Conservation (phyloP, 2,888 invertebrate species). For the Hermodice carunculata region DNA sequence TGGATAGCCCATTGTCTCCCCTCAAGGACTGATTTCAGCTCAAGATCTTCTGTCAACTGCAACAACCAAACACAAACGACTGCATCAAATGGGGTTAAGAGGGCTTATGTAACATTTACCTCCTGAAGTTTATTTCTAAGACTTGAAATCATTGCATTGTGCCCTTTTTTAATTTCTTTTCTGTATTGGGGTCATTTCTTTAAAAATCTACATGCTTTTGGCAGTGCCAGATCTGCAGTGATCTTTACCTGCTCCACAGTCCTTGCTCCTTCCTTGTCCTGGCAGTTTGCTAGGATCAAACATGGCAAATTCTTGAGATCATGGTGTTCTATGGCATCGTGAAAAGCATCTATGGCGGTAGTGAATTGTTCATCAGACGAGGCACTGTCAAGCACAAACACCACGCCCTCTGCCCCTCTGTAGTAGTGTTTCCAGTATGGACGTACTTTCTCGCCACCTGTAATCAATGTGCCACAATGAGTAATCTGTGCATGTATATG, state of each 20-base stretch:
- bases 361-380: conserved; percentile 50
- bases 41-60: conserved; percentile 7
- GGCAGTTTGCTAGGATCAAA: conserved; percentile 59
- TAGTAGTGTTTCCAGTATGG: conserved; percentile 66
- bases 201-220: not conserved
- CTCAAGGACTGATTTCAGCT: conserved; percentile 5
- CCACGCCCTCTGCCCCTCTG: conserved; percentile 56
- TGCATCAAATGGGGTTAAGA: not conserved
- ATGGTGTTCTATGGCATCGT: conserved; percentile 52
- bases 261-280: conserved; percentile 56
- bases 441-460: conserved; percentile 63
- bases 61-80: not conserved
- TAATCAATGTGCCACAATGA: no score
- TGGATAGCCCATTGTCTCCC: conserved; percentile 12
- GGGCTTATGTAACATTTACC: no score
- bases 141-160: no score
- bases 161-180: no score
- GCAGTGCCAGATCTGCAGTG: not conserved
- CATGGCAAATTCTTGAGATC: conserved; percentile 55
- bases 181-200: not conserved
- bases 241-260: conserved; percentile 50
- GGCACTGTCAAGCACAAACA: conserved; percentile 63
- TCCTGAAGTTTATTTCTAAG: no score
- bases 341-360: conserved; percentile 47
- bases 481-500: no score